phyloP scores from a whole-genome alignment of 2,113 vertebrate genomes.

The Bombycilla garrulus region DNA sequence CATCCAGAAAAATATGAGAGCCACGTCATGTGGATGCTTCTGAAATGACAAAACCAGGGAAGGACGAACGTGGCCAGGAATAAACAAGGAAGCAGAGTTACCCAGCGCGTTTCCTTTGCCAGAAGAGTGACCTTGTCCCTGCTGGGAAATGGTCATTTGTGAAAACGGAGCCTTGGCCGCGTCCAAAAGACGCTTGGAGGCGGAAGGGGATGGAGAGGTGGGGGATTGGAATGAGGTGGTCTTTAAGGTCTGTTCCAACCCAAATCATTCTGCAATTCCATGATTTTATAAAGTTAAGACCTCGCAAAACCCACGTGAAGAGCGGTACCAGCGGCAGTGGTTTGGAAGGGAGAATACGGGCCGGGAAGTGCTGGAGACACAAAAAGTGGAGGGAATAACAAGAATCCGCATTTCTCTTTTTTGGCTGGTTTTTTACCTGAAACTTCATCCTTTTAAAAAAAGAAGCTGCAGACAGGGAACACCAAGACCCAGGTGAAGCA shows the following conservation, averaged over 20 bases:
- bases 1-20: not conserved
- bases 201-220: not conserved
- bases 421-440: not conserved
- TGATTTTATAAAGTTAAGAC: not conserved
- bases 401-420: not conserved
- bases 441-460: not conserved
- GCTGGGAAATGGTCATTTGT: not conserved
- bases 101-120: not conserved
- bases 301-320: not conserved
- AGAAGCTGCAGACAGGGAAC: not conserved
- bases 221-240: not conserved
- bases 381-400: not conserved
- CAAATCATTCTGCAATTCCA: not conserved
- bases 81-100: slow-evolving; percentile 16
- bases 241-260: not conserved
- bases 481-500: not conserved
- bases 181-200: fast-evolving
- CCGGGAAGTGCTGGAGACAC: not conserved
- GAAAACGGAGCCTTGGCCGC: not conserved
- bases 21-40: not conserved
- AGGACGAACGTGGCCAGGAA: not conserved
- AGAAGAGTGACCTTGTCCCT: not conserved
- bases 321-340: not conserved
- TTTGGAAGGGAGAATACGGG: not conserved
- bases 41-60: not conserved